phyloP scores from a whole-genome alignment of 2,797 vertebrate species.

The Argya squamiceps region DNA sequence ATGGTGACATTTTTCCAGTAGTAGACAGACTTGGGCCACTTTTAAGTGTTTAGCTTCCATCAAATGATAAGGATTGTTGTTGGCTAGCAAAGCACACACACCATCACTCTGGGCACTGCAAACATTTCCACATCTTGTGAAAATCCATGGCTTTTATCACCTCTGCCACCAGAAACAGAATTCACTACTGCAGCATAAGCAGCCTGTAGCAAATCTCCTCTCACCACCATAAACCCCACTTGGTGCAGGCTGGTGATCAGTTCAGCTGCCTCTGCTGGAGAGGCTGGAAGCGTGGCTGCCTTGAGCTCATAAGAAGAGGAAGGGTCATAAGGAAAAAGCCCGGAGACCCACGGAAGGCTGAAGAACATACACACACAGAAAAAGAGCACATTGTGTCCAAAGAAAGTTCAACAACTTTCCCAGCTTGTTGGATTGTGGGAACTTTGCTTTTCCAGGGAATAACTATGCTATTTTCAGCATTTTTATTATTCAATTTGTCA shows the following conservation, averaged over 20 bases:
- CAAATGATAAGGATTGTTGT: not conserved
- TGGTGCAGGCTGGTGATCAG: accelerated
- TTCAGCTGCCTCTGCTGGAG: not conserved
- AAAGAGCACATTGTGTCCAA: slow-evolving; percentile 61
- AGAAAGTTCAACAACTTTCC: slow-evolving; percentile 85
- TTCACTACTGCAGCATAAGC: not conserved
- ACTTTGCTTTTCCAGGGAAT: slow-evolving; percentile 86
- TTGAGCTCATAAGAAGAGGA: not conserved
- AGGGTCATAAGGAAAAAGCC: slow-evolving; percentile 31
- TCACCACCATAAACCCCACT: not conserved
- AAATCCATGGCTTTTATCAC: not conserved
- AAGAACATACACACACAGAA: slow-evolving; percentile 9
- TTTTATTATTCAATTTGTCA: slow-evolving; percentile 88
- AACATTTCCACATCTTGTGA: not conserved
- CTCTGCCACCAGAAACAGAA: not conserved
- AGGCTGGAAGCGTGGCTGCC: not conserved
- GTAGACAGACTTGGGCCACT: not conserved
- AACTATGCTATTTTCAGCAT: slow-evolving; percentile 91
- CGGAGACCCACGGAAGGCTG: slow-evolving; percentile 22
- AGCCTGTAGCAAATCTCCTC: not conserved
- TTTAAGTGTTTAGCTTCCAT: not conserved
- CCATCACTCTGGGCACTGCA: not conserved
- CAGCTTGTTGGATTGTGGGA: slow-evolving; percentile 94
- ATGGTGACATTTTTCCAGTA: not conserved
- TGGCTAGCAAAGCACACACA: not conserved